Evolutionary conservation across 2,113 vertebrate genomes (phyloP).

Genomic region (Neolamprologus fasciatus): DNA sequence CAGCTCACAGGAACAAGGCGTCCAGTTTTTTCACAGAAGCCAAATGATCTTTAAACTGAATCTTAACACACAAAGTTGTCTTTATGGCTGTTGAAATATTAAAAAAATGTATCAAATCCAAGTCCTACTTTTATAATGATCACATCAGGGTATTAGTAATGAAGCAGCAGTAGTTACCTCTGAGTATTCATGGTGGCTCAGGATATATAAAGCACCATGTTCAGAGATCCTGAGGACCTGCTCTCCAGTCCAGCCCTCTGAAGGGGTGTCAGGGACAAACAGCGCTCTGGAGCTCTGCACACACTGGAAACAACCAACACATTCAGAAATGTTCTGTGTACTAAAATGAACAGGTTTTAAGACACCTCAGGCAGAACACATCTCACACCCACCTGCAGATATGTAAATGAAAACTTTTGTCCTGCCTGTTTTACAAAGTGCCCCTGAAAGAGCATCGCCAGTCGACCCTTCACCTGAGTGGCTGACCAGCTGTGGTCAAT

Average conservation of each 20-base stretch:
- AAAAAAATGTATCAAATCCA: neutral
- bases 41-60: neutral
- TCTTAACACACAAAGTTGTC: neutral
- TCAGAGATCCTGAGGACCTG: slow-evolving; percentile 37
- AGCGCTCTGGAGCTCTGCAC: slow-evolving; percentile 38
- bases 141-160: neutral
- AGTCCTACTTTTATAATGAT: neutral
- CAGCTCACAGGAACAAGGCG: rapidly evolving
- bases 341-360: neutral
- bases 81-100: neutral
- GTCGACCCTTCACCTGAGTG: slow-evolving; percentile 31
- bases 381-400: slow-evolving; percentile 46
- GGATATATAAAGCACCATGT: slow-evolving; percentile 43
- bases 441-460: slow-evolving; percentile 24
- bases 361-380: neutral
- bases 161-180: slow-evolving; percentile 12
- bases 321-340: neutral
- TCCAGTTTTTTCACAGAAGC: neutral
- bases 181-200: slow-evolving; percentile 17
- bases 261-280: slow-evolving; percentile 41
- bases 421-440: neutral
- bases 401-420: slow-evolving; percentile 41
- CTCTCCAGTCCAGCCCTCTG: slow-evolving; percentile 56
- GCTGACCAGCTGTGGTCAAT: slow-evolving; percentile 42
- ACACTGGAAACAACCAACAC: slow-evolving; percentile 6